Evolutionary conservation across 2,113 vertebrate genomes (phyloP).

Genomic region (Myotis davidii): DNA sequence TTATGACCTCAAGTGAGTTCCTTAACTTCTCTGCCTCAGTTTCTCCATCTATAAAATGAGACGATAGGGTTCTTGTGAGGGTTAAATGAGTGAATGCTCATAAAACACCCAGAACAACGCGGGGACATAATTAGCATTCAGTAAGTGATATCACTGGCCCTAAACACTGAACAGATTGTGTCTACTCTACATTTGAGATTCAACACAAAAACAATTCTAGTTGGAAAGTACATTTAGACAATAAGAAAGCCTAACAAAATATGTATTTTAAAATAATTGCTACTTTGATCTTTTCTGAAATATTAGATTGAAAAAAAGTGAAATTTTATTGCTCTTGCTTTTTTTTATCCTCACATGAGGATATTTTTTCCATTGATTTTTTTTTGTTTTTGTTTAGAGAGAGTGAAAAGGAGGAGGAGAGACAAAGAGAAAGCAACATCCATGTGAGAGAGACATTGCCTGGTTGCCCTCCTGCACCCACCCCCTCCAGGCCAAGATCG

Average conservation of each 20-base stretch:
- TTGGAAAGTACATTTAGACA: background rate
- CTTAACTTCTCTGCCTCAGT: background rate
- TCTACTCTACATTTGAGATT: background rate
- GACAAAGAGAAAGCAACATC: no score
- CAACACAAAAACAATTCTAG: background rate
- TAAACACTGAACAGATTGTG: background rate
- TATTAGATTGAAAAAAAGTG: background rate
- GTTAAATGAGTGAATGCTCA: background rate
- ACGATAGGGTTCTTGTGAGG: background rate
- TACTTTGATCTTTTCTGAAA: background rate
- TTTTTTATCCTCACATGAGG: no score
- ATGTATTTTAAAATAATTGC: background rate
- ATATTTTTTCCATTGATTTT: no score
- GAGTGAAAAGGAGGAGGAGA: no score
- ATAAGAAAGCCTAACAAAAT: background rate
- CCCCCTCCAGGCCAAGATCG: no score
- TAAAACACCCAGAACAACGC: background rate
- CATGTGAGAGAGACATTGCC: no score
- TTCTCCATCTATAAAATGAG: background rate
- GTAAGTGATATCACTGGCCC: background rate
- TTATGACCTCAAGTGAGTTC: background rate
- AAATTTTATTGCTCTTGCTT: background rate
- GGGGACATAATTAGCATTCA: background rate
- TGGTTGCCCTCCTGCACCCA: no score
- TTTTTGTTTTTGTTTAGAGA: no score